Percentiles rank a stretch among this genome's conserved stretches.
Evolutionary conservation across 2,888 invertebrate genomes (phyloP).

Genomic region (Lagria hirta): DNA sequence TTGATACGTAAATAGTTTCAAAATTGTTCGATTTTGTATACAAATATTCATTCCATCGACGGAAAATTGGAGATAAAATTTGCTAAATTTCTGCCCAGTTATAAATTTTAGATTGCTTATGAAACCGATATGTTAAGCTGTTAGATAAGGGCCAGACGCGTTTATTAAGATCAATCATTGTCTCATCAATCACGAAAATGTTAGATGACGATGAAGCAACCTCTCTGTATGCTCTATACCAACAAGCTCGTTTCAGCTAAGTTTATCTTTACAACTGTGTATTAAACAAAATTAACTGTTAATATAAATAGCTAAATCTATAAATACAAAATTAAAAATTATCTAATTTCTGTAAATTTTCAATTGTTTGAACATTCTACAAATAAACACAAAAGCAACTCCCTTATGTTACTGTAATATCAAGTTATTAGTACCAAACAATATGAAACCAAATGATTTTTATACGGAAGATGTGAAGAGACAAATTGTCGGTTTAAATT

Average conservation of each 20-base stretch:
- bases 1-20: slow-evolving; percentile 4
- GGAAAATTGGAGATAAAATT: no score
- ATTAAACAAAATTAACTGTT: no score
- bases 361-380: not conserved
- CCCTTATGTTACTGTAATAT: no score
- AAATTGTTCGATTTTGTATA: slow-evolving; percentile 4
- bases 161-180: slow-evolving; percentile 21
- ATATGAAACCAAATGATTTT: no score
- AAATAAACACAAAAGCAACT: no score
- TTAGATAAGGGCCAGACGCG: slow-evolving; percentile 16
- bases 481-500: no score
- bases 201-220: slow-evolving; percentile 20
- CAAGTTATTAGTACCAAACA: no score
- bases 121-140: slow-evolving; percentile 18
- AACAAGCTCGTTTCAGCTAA: slow-evolving; percentile 11
- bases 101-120: slow-evolving; percentile 2
- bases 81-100: no score
- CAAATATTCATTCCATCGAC: slow-evolving; percentile 3
- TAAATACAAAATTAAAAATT: no score
- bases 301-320: no score
- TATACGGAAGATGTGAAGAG: no score
- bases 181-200: slow-evolving; percentile 22
- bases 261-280: no score
- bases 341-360: not conserved
- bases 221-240: slow-evolving; percentile 12